These are phyloP conservation scores for Condylura cristata DNA, from an alignment of 2,113 vertebrate species.

Conservation along the genomic window DNA sequence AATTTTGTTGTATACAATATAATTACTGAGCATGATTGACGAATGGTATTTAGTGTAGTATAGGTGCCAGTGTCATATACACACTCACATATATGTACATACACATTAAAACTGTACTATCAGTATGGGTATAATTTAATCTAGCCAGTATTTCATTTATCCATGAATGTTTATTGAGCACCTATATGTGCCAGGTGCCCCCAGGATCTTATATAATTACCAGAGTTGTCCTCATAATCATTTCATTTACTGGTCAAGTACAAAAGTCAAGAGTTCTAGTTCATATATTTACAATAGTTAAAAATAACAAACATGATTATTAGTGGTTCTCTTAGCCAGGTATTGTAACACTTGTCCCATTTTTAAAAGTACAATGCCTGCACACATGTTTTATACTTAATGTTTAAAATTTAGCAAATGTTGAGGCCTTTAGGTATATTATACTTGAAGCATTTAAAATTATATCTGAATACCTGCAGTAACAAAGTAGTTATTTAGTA, in stretches of 20 bases:
- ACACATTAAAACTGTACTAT: conserved; percentile 7
- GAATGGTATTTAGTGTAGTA: conserved; percentile 29
- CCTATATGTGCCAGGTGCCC: conserved; percentile 69
- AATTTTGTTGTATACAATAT: not conserved
- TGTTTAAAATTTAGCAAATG: conserved; percentile 6
- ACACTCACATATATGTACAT: not conserved
- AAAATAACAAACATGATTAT: conserved; percentile 29
- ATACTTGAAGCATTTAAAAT: conserved; percentile 39
- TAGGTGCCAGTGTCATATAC: not conserved
- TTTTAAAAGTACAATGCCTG: conserved; percentile 51
- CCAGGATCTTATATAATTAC: not conserved
- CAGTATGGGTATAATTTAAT: conserved; percentile 22
- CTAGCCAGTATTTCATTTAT: conserved; percentile 6
- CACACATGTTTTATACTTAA: conserved; percentile 38
- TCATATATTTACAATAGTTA: conserved; percentile 32
- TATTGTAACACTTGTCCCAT: not conserved
- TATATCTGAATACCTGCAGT: not conserved
- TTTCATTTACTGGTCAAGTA: conserved; percentile 13
- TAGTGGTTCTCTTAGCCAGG: conserved; percentile 25
- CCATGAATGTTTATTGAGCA: conserved; percentile 70
- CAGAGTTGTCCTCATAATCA: not conserved
- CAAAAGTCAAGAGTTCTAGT: conserved; percentile 52
- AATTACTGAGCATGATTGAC: not conserved
- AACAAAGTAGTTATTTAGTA: conserved; percentile 44
- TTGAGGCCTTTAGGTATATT: conserved; percentile 31